Evolutionary conservation across 2,113 vertebrate species (phyloP).

Genomic region (Otolemur garnettii): DNA sequence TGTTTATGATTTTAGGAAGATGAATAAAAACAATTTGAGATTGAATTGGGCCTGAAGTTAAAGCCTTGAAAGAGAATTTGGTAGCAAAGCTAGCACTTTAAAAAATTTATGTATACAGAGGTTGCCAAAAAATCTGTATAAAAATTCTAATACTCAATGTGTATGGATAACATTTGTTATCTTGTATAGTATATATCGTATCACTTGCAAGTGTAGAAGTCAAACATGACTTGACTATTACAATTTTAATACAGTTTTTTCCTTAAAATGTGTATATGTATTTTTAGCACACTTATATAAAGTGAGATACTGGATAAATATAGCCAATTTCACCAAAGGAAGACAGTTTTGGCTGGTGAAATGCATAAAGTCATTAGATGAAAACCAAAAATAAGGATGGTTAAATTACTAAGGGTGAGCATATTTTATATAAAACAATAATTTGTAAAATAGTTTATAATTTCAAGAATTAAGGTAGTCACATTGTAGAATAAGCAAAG

Average conservation of each 20-base stretch:
- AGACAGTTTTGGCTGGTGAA: background rate
- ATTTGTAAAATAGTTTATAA: background rate
- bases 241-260: too few relatives aligned
- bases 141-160: too few relatives aligned
- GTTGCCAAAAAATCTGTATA: too few relatives aligned
- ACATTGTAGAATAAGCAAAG: background rate
- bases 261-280: too few relatives aligned
- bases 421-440: background rate
- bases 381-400: constrained; percentile 28
- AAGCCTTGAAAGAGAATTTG: constrained; percentile 12
- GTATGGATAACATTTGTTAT: too few relatives aligned
- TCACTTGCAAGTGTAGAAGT: too few relatives aligned
- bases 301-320: background rate
- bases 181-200: too few relatives aligned
- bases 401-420: background rate
- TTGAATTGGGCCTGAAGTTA: background rate
- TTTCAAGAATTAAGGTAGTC: background rate
- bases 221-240: too few relatives aligned
- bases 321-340: background rate
- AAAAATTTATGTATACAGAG: background rate
- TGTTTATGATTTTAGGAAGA: background rate
- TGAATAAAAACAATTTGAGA: constrained; percentile 27
- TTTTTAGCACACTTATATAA: background rate
- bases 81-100: background rate
- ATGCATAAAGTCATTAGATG: background rate